Evolutionary conservation across 2,888 invertebrate species (phyloP), one percentile per base, ranked within the genome.

Genomic region (Luperina testacea): DNA sequence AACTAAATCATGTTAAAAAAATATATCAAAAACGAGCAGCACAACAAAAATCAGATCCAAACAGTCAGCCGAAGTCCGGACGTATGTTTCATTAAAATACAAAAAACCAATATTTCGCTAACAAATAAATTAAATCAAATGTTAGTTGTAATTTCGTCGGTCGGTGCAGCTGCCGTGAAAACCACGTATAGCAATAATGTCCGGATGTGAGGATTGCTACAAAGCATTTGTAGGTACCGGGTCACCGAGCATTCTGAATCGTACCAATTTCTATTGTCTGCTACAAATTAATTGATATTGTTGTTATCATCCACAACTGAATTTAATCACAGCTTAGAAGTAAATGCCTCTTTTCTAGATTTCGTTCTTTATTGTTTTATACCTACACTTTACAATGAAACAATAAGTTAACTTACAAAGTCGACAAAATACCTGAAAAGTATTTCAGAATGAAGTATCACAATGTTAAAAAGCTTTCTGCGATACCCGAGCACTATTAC

Each of bases 401-500:
- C 65, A 51, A 75, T 53, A 72, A 75, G 20, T 48, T 38, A 38
- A 48, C 51, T 27, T 68, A 72, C 42, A 71, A 70, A 61, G 61
- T 77, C 32, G 7, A 81, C 42, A 64, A 75, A 81, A 73, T 38
- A 77, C 45, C 57, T 74, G 83, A 53, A 82, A 81, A 71, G 64
- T 73, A 76, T 78, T 78, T 64, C 45, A 74, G 65, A 83, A 80
- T 77, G 65, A 80, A 73, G 86, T 67, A 59, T 85, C 64, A 76
- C 78, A 77, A 72, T 68, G 72, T 80, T 65, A 61, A 57, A 87
- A 80, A 64, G n/a, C 65, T 45, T 87, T 72, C 61, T 72, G 59
- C 63, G 80, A 82, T 78, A 85, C 65, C 75, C 64, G 75, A 75
- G 83, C 67, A 72, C 64, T 86, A 88, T 88, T 88, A 87, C 81